Percentiles rank a stretch among this genome's conserved stretches.
These are phyloP conservation scores for Cephus pulcher DNA, from an alignment of 2,888 invertebrate species.

Conservation along the genomic window DNA sequence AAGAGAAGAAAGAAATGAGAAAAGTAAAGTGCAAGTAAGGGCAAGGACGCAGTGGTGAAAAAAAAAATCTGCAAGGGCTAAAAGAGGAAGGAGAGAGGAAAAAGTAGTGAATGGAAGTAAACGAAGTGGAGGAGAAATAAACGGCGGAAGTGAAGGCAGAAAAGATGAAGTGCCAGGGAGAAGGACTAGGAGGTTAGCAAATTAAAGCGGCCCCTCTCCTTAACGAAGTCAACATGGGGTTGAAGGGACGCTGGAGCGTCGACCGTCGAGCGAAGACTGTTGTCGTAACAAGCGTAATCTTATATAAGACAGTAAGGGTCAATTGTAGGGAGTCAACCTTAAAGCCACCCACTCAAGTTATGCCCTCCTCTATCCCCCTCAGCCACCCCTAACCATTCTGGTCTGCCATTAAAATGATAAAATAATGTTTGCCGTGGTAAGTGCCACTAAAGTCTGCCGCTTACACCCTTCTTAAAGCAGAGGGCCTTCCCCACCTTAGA, in stretches of 20 bases:
- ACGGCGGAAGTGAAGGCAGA: neutral
- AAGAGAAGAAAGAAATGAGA: conserved; percentile 1
- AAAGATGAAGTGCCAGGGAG: conserved; percentile 10
- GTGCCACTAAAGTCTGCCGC: conserved; percentile 57
- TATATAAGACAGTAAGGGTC: conserved; percentile 48
- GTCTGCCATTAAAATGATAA: conserved; percentile 54
- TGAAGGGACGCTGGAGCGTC: neutral
- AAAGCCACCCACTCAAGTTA: neutral
- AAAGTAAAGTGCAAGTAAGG: neutral
- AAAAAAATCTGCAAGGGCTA: conserved; percentile 4
- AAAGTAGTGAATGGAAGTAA: neutral
- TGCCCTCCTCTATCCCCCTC: neutral
- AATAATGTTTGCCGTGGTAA: conserved; percentile 64
- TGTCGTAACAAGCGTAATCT: conserved; percentile 61
- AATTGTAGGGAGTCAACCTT: conserved; percentile 18
- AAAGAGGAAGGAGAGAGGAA: conserved; percentile 9
- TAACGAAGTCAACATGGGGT: conserved; percentile 55
- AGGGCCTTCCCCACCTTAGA: neutral
- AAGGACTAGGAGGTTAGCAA: conserved; percentile 36
- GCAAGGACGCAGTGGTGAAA: conserved; percentile 18
- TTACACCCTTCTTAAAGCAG: conserved; percentile 28
- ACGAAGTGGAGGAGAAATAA: conserved; percentile 1
- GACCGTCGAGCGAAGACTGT: neutral
- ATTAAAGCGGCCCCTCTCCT: conserved; percentile 54
- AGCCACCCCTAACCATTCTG: neutral